These are phyloP conservation scores for Hoplodrina ambigua DNA, from an alignment of 2,888 invertebrate genomes.

Conservation along the genomic window DNA sequence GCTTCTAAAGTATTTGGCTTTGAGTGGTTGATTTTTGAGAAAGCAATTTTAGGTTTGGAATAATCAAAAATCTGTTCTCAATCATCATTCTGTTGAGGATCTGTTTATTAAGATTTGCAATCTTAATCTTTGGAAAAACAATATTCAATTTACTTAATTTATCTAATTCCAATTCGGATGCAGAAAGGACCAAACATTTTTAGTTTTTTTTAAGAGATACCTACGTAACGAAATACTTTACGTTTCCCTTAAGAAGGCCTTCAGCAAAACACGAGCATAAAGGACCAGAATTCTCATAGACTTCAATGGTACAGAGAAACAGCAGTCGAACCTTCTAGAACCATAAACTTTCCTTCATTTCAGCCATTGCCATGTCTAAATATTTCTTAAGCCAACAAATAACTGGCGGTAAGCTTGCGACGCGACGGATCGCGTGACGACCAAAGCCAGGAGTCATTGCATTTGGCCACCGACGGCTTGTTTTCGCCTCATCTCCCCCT, in stretches of 20 bases:
- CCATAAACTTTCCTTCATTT: constrained; percentile 1
- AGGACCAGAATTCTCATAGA: neutral
- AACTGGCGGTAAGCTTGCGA: constrained; percentile 85
- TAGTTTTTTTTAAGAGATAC: no score
- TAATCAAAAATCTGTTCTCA: neutral
- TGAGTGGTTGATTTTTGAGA: neutral
- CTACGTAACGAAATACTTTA: neutral
- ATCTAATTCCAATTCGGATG: neutral
- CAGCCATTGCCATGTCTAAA: constrained; percentile 70
- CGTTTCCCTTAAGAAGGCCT: fast-evolving
- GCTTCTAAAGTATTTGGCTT: constrained; percentile 59
- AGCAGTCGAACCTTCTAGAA: constrained; percentile 27
- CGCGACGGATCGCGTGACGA: constrained; percentile 87
- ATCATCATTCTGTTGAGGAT: neutral
- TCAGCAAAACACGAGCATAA: fast-evolving
- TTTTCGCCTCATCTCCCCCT: constrained; percentile 78
- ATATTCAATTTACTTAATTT: neutral
- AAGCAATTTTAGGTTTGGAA: neutral
- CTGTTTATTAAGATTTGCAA: no score
- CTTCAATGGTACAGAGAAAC: neutral
- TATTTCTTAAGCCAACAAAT: constrained; percentile 65
- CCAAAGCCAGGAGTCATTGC: constrained; percentile 87
- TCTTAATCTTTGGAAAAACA: fast-evolving
- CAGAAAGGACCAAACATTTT: neutral
- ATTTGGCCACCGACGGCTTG: constrained; percentile 72